A percentile compares a stretch with the other conserved stretches of the same genome.
These are phyloP conservation scores for Nerophis ophidion DNA, from an alignment of 2,113 vertebrate species.

Conservation along the genomic window DNA sequence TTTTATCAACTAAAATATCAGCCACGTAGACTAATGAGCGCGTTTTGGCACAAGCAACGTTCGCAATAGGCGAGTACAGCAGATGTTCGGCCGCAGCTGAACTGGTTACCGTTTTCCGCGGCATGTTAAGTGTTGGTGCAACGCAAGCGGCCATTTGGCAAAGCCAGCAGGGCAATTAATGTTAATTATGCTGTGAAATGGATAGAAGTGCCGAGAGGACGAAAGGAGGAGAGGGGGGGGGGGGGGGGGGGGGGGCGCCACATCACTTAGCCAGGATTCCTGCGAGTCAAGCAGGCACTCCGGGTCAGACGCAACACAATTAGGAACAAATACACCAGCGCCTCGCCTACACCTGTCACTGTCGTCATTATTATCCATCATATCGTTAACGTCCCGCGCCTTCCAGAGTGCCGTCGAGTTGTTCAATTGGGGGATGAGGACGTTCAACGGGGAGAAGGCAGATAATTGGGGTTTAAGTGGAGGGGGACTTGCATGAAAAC, in stretches of 20 bases:
- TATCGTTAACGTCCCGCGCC: constrained; percentile 31
- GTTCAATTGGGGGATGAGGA: constrained; percentile 41
- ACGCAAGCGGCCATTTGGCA: constrained; percentile 59
- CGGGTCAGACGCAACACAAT: constrained; percentile 17
- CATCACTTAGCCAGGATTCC: constrained; percentile 35
- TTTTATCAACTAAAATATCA: constrained; percentile 2
- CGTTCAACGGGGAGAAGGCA: constrained; percentile 30
- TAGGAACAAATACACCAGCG: constrained; percentile 17
- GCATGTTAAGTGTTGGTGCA: constrained; percentile 36
- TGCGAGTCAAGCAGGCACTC: constrained; percentile 10
- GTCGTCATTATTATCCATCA: constrained; percentile 31
- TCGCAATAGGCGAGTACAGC: constrained; percentile 4
- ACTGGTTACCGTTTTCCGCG: constrained; percentile 24
- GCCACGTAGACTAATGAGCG: background rate
- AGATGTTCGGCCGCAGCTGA: constrained; percentile 37
- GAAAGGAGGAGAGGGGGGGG: too few species aligned
- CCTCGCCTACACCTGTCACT: constrained; percentile 38
- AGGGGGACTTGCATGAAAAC: constrained; percentile 8
- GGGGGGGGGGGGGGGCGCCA: constrained; percentile 47
- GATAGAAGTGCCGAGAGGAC: constrained; percentile 50
- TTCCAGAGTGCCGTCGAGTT: constrained; percentile 34
- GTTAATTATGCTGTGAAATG: constrained; percentile 62
- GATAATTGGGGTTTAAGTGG: constrained; percentile 23
- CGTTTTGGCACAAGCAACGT: constrained; percentile 4
- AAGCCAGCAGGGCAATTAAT: constrained; percentile 56